Conservation (phyloP, 2,888 invertebrate genomes). For the Agrilus biguttatus region DNA sequence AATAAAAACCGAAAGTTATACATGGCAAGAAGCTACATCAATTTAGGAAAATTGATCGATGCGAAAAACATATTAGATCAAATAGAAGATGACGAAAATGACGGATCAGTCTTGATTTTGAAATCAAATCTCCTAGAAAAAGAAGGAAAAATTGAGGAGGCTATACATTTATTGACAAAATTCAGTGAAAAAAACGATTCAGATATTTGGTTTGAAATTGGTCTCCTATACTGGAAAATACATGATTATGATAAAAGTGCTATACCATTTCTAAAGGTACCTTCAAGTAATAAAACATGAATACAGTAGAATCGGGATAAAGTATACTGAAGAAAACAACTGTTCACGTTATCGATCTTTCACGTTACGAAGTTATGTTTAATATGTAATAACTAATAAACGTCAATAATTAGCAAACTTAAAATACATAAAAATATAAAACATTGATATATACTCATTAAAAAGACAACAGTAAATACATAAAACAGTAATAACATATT, state of each 20-base stretch:
- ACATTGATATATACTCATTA: too few relatives aligned
- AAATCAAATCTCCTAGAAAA: conserved; percentile 37
- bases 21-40: conserved; percentile 22
- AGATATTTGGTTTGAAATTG: conserved; percentile 43
- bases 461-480: too few relatives aligned
- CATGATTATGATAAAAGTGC: conserved; percentile 45
- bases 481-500: too few relatives aligned
- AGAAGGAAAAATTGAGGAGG: conserved; percentile 37
- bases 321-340: too few relatives aligned
- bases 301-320: too few relatives aligned
- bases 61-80: conserved; percentile 25
- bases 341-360: too few relatives aligned
- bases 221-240: conserved; percentile 44
- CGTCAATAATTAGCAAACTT: too few relatives aligned
- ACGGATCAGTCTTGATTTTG: conserved; percentile 21
- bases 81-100: conserved; percentile 19
- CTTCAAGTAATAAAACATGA: too few relatives aligned
- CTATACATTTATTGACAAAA: conserved; percentile 34
- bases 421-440: too few relatives aligned
- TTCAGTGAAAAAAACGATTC: conserved; percentile 30
- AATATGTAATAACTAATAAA: too few relatives aligned
- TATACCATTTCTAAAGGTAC: conserved; percentile 44
- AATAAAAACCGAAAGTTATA: background rate
- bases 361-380: too few relatives aligned
- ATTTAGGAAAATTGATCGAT: conserved; percentile 25